Conservation (phyloP, 2,113 vertebrate genomes). For the Lichenostomus cassidix region DNA sequence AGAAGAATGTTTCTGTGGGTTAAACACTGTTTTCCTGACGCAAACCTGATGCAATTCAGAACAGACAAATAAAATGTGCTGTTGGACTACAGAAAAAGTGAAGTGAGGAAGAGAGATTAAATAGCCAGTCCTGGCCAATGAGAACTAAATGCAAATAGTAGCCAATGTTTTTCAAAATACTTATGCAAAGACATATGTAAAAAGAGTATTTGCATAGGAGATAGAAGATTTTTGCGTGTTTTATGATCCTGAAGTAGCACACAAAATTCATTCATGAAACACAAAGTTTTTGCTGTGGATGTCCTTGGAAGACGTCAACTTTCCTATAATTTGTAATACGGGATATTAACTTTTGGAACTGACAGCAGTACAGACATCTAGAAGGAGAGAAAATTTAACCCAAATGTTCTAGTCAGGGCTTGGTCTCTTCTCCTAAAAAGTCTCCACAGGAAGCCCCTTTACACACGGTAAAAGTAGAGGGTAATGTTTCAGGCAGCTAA, state of each 20-base stretch:
- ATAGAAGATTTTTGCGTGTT: not conserved
- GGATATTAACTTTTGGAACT: not conserved
- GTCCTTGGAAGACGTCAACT: not conserved
- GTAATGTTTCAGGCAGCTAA: not conserved
- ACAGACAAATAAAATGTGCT: not conserved
- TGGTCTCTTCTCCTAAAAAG: not conserved
- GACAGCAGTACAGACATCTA: not conserved
- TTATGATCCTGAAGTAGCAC: not conserved
- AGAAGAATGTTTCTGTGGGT: not conserved
- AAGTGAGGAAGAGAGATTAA: not conserved
- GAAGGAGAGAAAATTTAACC: not conserved
- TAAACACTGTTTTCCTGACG: not conserved
- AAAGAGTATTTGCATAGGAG: not conserved
- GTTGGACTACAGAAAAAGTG: not conserved
- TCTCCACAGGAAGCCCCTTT: not conserved
- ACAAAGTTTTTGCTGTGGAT: not conserved
- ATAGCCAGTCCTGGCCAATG: not conserved
- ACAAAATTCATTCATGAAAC: not conserved
- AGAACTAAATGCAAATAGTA: not conserved
- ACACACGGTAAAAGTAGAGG: not conserved
- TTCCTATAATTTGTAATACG: fast-evolving
- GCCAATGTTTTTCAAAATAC: not conserved
- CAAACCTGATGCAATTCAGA: not conserved
- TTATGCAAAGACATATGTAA: not conserved
- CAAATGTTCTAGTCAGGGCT: not conserved